Evolutionary conservation across 2,888 invertebrate genomes (phyloP).

Genomic region (Drosophila mettleri): DNA sequence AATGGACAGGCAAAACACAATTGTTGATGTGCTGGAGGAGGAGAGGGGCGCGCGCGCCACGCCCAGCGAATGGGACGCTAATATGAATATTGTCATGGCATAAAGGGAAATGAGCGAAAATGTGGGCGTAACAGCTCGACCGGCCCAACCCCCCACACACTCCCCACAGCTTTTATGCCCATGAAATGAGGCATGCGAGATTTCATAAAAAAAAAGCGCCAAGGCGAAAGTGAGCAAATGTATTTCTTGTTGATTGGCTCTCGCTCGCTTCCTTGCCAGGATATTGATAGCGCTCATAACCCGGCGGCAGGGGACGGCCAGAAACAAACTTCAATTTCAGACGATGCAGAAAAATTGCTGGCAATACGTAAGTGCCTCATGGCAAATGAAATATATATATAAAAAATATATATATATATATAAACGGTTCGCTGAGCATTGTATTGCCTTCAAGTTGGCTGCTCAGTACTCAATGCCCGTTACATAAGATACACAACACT

Average conservation of each 20-base stretch:
- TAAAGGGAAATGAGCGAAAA: slow-evolving; percentile 70
- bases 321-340: slow-evolving; percentile 71
- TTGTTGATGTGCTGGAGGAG: slow-evolving; percentile 16
- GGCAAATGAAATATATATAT: slow-evolving; percentile 78
- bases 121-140: slow-evolving; percentile 40
- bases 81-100: slow-evolving; percentile 77
- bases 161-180: slow-evolving; percentile 39
- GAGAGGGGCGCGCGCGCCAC: slow-evolving; percentile 6
- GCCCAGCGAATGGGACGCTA: slow-evolving; percentile 55
- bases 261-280: slow-evolving; percentile 53
- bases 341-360: slow-evolving; percentile 78
- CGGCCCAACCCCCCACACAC: background rate
- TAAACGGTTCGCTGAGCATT: slow-evolving; percentile 68
- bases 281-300: slow-evolving; percentile 55
- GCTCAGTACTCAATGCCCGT: slow-evolving; percentile 16
- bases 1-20: slow-evolving; percentile 52
- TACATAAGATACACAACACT: slow-evolving; percentile 10
- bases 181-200: slow-evolving; percentile 72
- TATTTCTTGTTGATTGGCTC: slow-evolving; percentile 76
- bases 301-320: background rate
- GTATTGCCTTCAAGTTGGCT: slow-evolving; percentile 45
- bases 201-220: slow-evolving; percentile 73
- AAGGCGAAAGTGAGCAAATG: slow-evolving; percentile 63
- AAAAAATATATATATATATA: no score
- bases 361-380: slow-evolving; percentile 77